Evolutionary conservation across 2,113 vertebrate species (phyloP), one percentile per base, ranked within the genome.

Genomic region (Sturnus vulgaris): DNA sequence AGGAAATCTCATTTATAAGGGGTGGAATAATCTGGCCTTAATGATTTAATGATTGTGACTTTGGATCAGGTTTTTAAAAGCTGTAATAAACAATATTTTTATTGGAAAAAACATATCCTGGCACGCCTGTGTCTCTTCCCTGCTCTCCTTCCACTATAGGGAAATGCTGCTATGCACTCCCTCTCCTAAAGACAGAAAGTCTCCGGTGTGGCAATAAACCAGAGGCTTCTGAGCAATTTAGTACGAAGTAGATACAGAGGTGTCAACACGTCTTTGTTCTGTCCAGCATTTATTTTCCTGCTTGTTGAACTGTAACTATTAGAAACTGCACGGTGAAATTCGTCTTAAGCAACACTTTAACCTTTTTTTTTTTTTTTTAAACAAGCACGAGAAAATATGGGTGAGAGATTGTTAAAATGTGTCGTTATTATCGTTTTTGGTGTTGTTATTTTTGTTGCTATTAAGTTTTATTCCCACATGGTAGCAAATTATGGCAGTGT

Each of bases 401-500:
- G 65, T 44, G 40, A 64, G 73, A 31, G 5, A 10, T 23, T 82
- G 52, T 79, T 87, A 88, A 95, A 96, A 97, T 65, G 8, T 84
- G 91, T 92, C 75, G 77, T 97, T 83, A 28, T 49, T 71, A 47
- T 63, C 7, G 6, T 27, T 27, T 56, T 7, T 77, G 21, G 12
- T 80, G 37, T 3, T 33, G 16, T 92, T 96, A 80, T 93, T 97
- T 66, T 64, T 66, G 44, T 40, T 49, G 27, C 28, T 53, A 28
- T 8, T 52, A 59, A 22, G 31, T 70, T 82, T 97, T 97, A 97
- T 97, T 97, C 94, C 69, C 53, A 95, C 71, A 82, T 60, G 90
- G 80, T 88, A 96, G 95, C 59, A 96, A 94, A 98, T 95, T 71
- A 88, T 89, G 95, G 75, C 75, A 94, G 73, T 82, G 82, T 96